Evolutionary conservation across 2,888 invertebrate genomes (phyloP), one percentile per base, ranked within the genome.

Genomic region (Mesoligia furuncula): DNA sequence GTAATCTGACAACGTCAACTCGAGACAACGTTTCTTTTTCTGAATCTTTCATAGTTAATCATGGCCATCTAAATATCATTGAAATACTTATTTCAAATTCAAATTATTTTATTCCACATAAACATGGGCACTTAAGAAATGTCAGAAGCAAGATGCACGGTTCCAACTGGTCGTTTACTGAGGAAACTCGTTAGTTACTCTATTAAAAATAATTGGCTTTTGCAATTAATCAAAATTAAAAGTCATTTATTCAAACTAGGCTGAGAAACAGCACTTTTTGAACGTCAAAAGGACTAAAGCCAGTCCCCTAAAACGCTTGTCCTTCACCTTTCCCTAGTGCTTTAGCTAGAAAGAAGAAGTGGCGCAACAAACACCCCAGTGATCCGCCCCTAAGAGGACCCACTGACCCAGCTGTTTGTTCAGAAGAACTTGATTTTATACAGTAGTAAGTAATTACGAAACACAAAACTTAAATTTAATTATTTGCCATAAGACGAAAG

Each of bases 1-100:
- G 42, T 54, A 57, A 62, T 81, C 42, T 36, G n/a, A 72, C 54
- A 84, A 84, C 6, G 72, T 71, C 67, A 72, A 20, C 36, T 45
- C 66, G 15, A 45, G 15, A 65, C 48, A 61, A 68, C 4, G 42
- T 64, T 57, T 51, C 31, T 65, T 54, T 72, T 69, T 71, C 24
- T n/a, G 3, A 45, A 67, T 36, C 2, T 36, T 45, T n/a, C 54
- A 24, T 31, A 67, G 2, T 42, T 66, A 48, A 39, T 77, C 39
- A 67, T 54, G 9, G 11, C 17, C 24, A 74, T 74, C 39, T 39
- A 36, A 48, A 72, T 72, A 36, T 69, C 27, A 61, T 66, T 69
- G n/a, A 59, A 71, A 71, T 57, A 45, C 5, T 45, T 15, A 54
- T n/a, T 48, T 15, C 9, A 15, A 48, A 67, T 31, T 24, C 8